A percentile compares a stretch with the other conserved stretches of the same genome.
Conservation (phyloP, 2,888 invertebrate genomes). For the Bruchidius siliquastri region DNA sequence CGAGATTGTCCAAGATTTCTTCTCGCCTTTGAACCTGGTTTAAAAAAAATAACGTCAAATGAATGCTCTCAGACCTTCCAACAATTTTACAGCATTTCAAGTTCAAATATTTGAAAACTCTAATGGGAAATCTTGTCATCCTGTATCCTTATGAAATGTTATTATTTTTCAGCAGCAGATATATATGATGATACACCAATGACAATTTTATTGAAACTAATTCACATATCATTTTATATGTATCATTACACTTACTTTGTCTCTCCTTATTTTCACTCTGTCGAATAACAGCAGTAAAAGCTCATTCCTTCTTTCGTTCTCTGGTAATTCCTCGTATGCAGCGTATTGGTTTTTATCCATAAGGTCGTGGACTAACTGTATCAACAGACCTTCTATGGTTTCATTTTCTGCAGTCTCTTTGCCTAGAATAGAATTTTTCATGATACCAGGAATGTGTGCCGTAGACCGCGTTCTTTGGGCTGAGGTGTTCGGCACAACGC, state of each 20-base stretch:
- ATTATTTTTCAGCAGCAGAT: no score
- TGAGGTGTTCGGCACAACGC: no score
- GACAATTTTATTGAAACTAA: no score
- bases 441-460: no score
- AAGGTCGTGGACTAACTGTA: conserved; percentile 40
- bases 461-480: no score
- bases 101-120: no score
- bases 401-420: conserved; percentile 33
- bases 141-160: no score
- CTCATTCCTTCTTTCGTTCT: conserved; percentile 33
- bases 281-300: conserved; percentile 39
- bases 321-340: conserved; percentile 31
- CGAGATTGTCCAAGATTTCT: conserved; percentile 41
- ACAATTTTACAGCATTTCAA: no score
- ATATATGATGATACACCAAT: no score
- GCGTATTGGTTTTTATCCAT: conserved; percentile 33
- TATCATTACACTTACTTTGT: conserved; percentile 21
- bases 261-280: conserved; percentile 31
- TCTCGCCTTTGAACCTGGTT: conserved; percentile 37
- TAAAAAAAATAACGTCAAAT: conserved; percentile 1
- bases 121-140: no score
- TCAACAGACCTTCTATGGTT: conserved; percentile 38
- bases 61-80: neutral
- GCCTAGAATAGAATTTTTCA: no score
- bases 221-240: no score